Base-by-base conservation (phyloP, 2,113 vertebrate genomes). In the Apteryx mantelli region DNA sequence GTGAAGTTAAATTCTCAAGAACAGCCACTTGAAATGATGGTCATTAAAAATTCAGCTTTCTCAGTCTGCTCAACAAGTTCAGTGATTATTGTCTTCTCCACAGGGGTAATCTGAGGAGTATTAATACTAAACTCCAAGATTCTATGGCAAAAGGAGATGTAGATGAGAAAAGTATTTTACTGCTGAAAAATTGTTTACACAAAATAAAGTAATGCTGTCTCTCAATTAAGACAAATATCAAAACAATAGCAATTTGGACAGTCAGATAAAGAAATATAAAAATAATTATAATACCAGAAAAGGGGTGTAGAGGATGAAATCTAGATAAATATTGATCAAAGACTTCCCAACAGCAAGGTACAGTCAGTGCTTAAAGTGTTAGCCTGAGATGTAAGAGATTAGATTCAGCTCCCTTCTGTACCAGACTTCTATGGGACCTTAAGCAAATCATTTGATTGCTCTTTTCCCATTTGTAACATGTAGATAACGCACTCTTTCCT, bases 381-480 rank as follows among this genome's bases (percentile, higher is more conserved):
- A 86, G 64, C 64, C 77, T 24, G 55, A 66, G 89, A 85, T 25
- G 34, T 0, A 22, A 69, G 44, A 91, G 88, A 89, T 91, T 18
- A 89, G 52, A 53, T 63, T 70, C 34, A 7, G 44, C 16, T 93
- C 50, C 36, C 84, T 73, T 73, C 52, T 2, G 1, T 25, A 11
- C 56, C 16, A n/a, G 13, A 73, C 66, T 95, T 78, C n/a, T 32
- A 36, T 4, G 7, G 30, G 77, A 85, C 77, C 96, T 82, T 70
- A 58, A 74, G 19, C 84, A 92, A 95, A 92, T 63, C 82, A 66
- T 9, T 58, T 18, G 64, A 80, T 94, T 88, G 79, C 61, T 93
- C 86, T 78, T 63, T n/a, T 60, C 60, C 50, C 71, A 2, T 30
- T 89, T 68, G 25, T 70, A 7, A 64, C 79, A 38, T 2, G 56